Base-by-base conservation (phyloP, 2,888 invertebrate species). In the Zaprionus obscuricornis region DNA sequence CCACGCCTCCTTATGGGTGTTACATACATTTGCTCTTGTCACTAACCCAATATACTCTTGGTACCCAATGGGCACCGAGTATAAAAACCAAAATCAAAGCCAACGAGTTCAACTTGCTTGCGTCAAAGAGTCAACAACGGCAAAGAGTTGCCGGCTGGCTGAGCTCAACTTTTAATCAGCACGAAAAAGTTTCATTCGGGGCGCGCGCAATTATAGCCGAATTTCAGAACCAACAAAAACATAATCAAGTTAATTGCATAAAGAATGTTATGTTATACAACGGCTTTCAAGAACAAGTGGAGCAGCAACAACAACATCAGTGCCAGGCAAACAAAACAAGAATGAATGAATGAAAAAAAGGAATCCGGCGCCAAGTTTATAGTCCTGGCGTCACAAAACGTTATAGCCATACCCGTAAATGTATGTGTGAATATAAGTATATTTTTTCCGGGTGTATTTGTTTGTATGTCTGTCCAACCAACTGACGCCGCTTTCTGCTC, bases 201-300 rank as follows among this genome's bases (percentile, higher is more conserved):
- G 36, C 17, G 46, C 11, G 31, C 57, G 18, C 82, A 78, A 82
- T 78, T 82, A 78, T 82, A 42, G 67, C 65, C 73, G 20, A 70
- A 78, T 75, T 82, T 78, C 42, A 50, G 31, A 13, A 71, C 52
- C 63, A 75, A 71, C 65, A 78, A 78, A 83, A 82, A 85, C 81
- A 76, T 82, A 82, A 85, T 82, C 81, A 85, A 83, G 54, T 76
- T 82, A 82, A 82, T 82, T 85, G 84, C 74, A 73, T 73, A 66
- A 70, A 55, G 63, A 78, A 66, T 52, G 67, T 58, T 56, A 62
- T 65, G 69, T 58, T 56, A 62, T 65, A 66, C 69, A 58, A 65
- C 56, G 52, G 46, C 52, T 55, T 40, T 50, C 49, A 59, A 34
- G 39, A 60, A 49, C 36, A 29, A 16, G 14, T 14, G 3, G 47